These are phyloP conservation scores for Lepidocolaptes lacrymiger DNA, from an alignment of 2,797 vertebrate genomes.

Conservation along the genomic window DNA sequence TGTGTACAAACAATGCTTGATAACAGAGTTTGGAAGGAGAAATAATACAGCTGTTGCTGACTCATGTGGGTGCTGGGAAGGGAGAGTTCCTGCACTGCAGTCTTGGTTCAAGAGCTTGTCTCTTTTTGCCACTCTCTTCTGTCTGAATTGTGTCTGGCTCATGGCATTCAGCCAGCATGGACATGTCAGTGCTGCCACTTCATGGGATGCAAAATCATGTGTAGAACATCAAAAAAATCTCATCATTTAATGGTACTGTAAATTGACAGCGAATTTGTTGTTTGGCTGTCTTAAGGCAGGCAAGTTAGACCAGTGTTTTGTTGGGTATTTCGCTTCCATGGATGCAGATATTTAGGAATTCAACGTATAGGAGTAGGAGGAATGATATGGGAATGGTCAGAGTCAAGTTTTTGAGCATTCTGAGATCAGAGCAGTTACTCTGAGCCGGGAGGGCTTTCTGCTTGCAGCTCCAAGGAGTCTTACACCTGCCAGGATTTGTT, in stretches of 20 bases:
- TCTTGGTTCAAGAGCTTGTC: background rate
- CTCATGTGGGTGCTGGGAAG: background rate
- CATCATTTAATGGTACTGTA: background rate
- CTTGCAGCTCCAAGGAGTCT: background rate
- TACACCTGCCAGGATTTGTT: background rate
- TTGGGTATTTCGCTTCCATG: background rate
- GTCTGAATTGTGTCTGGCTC: background rate
- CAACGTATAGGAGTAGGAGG: background rate
- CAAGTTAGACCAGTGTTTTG: background rate
- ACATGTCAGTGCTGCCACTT: background rate
- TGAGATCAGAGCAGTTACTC: background rate
- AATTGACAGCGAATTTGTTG: rapidly evolving
- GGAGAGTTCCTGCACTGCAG: background rate
- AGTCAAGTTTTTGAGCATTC: background rate
- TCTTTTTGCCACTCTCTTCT: rapidly evolving
- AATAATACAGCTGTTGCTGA: background rate
- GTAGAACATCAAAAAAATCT: background rate
- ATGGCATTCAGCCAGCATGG: rapidly evolving
- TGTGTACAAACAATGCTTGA: rapidly evolving
- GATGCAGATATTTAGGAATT: background rate
- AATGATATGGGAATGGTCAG: background rate
- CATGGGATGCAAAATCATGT: background rate
- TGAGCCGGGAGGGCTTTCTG: background rate
- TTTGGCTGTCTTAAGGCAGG: background rate
- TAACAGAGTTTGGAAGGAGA: background rate